Conservation (phyloP, 2,797 vertebrate genomes). For the Crenichthys baileyi region DNA sequence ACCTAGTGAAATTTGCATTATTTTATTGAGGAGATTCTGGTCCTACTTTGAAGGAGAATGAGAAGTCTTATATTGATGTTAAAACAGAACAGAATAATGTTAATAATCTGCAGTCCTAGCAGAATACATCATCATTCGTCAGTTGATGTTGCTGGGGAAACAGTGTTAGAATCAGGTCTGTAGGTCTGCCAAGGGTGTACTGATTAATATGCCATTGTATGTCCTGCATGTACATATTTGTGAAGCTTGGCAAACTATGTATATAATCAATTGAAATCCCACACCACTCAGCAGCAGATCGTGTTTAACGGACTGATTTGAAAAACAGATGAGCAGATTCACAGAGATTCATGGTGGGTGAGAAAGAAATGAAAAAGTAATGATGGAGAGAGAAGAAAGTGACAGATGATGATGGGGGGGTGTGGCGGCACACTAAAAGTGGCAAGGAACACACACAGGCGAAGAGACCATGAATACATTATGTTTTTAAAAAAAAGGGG, state of each 20-base stretch:
- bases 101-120: slow-evolving; percentile 72
- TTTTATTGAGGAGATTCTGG: slow-evolving; percentile 25
- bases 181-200: slow-evolving; percentile 70
- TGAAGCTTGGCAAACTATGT: slow-evolving; percentile 44
- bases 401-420: slow-evolving; percentile 35
- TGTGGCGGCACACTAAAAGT: slow-evolving; percentile 13
- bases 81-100: slow-evolving; percentile 61
- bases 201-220: slow-evolving; percentile 70
- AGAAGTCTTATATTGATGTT: slow-evolving; percentile 38
- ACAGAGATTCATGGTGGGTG: slow-evolving; percentile 49
- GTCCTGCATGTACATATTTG: slow-evolving; percentile 35
- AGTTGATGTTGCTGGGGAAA: slow-evolving; percentile 85
- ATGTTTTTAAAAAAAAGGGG: slow-evolving; percentile 16
- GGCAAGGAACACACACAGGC: slow-evolving; percentile 11
- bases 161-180: slow-evolving; percentile 83
- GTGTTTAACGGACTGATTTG: slow-evolving; percentile 65
- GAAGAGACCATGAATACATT: slow-evolving; percentile 7
- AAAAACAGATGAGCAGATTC: slow-evolving; percentile 65
- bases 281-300: slow-evolving; percentile 32
- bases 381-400: slow-evolving; percentile 30
- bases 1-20: slow-evolving; percentile 13
- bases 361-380: slow-evolving; percentile 54
- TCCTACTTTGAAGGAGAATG: slow-evolving; percentile 19
- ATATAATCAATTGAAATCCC: slow-evolving; percentile 65
- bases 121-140: slow-evolving; percentile 80